Base-by-base conservation (phyloP, 2,888 invertebrate species). In the Tenthredo amoena region DNA sequence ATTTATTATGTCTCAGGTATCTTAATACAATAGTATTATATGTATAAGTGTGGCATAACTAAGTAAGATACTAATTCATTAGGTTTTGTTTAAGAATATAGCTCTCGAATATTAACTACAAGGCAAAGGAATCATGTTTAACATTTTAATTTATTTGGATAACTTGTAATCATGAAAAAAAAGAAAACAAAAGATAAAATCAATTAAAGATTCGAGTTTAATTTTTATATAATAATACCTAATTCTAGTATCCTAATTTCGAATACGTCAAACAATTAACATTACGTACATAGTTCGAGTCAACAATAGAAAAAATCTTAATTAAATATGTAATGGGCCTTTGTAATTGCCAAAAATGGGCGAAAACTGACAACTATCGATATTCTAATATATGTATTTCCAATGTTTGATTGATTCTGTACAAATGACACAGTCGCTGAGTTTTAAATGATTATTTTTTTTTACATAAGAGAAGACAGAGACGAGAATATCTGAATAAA, bases 241-340 rank as follows among this genome's bases (percentile, higher is more conserved):
- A 72, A 15, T 62, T 72, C n/a, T 40, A 18, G 34, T n/a, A 40
- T 72, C 15, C 34, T 37, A 72, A 40, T 72, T 72, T 62, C 21
- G 62, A 62, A 62, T 72, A 34, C n/a, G 37, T 72, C 71, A 72
- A 72, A 72, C 40, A 72, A 40, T 72, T 40, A 72, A 72, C 40
- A 72, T 72, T 72, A 72, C n/a, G 37, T 9, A 37, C 2, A 72
- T 34, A 72, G 71, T 72, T 34, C n/a, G 37, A 40, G 71, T 37
- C 71, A 37, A 72, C 71, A 72, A 37, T 37, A 40, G 71, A 37
- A 72, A 72, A 37, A 9, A 40, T 72, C 9, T 18, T 72, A 62
- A 62, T 21, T 26, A 55, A 55, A 50, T 50, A 55, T 26, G 21
- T 26, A 10, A 26, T 21, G 26, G 62, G 26, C 62, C 1, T 62